A percentile compares a stretch with the other conserved stretches of the same genome.
phyloP scores from a whole-genome alignment of 2,888 invertebrate genomes.

The Acronicta leporina region DNA sequence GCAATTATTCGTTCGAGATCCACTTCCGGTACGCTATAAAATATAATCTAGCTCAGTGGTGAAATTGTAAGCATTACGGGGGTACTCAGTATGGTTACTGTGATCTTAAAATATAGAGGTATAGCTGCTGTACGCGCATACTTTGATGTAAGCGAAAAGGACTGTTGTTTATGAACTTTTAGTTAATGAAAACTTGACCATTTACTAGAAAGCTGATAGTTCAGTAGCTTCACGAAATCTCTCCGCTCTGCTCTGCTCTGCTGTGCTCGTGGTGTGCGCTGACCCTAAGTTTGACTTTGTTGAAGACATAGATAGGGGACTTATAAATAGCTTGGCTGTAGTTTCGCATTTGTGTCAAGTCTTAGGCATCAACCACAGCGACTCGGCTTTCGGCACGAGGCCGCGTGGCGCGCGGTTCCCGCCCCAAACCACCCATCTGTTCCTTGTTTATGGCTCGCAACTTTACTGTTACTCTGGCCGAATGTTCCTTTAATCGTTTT shows the following conservation, averaged over 20 bases:
- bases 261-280: too few species aligned
- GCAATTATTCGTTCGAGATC: too few species aligned
- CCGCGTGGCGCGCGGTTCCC: conserved; percentile 32
- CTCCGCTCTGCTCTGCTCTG: too few species aligned
- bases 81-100: background rate
- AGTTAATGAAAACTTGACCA: conserved; percentile 35
- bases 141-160: conserved; percentile 10
- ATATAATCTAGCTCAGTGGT: too few species aligned
- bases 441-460: conserved; percentile 58
- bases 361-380: conserved; percentile 46
- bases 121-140: conserved; percentile 1
- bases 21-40: too few species aligned
- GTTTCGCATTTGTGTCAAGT: conserved; percentile 54
- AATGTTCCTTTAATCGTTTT: conserved; percentile 57
- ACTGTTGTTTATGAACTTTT: conserved; percentile 8
- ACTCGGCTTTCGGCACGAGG: conserved; percentile 39
- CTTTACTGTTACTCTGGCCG: conserved; percentile 55
- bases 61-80: too few species aligned
- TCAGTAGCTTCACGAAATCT: too few species aligned
- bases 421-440: conserved; percentile 57
- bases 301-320: conserved; percentile 37
- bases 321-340: conserved; percentile 51
- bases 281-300: conserved; percentile 33
- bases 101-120: background rate
- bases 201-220: background rate